A percentile compares a stretch with the other conserved stretches of the same genome.
Evolutionary conservation across 1,140 invertebrate species (phyloP).

Genomic region (Zaprionus lachaisei): DNA sequence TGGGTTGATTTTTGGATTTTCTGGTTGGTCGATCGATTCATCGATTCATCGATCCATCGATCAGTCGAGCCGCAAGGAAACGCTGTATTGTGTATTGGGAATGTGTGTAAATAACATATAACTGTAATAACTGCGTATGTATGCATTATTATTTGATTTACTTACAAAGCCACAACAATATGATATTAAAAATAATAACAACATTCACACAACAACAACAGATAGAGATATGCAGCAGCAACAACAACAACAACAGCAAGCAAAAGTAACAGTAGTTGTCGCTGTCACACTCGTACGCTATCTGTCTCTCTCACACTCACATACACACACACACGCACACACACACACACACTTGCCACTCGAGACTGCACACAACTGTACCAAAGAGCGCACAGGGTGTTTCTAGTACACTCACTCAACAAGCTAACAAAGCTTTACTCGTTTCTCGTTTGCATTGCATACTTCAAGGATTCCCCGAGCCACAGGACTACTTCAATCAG

Average conservation of each 20-base stretch:
- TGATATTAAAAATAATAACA: background rate
- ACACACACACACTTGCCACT: constrained; percentile 10
- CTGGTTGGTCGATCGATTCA: constrained; percentile 11
- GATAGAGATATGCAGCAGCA: background rate
- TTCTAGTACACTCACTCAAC: background rate
- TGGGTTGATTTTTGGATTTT: constrained; percentile 22
- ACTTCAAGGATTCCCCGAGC: constrained; percentile 84
- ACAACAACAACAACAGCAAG: constrained; percentile 1
- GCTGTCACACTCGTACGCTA: constrained; percentile 12
- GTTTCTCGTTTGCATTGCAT: constrained; percentile 21
- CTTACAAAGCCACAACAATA: background rate
- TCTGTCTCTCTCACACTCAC: constrained; percentile 4
- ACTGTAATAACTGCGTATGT: constrained; percentile 59
- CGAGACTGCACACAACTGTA: constrained; percentile 32
- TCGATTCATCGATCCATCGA: background rate
- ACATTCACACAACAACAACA: constrained; percentile 26
- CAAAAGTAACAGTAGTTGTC: constrained; percentile 36
- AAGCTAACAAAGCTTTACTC: constrained; percentile 7
- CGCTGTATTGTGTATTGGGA: constrained; percentile 46
- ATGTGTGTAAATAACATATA: constrained; percentile 63
- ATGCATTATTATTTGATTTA: constrained; percentile 38
- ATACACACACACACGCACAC: constrained; percentile 13
- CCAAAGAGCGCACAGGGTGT: constrained; percentile 17
- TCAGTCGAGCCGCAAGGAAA: constrained; percentile 24
- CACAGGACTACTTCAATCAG: constrained; percentile 91